Base-by-base conservation (phyloP, 2,113 vertebrate genomes). In the Rattus rattus region DNA sequence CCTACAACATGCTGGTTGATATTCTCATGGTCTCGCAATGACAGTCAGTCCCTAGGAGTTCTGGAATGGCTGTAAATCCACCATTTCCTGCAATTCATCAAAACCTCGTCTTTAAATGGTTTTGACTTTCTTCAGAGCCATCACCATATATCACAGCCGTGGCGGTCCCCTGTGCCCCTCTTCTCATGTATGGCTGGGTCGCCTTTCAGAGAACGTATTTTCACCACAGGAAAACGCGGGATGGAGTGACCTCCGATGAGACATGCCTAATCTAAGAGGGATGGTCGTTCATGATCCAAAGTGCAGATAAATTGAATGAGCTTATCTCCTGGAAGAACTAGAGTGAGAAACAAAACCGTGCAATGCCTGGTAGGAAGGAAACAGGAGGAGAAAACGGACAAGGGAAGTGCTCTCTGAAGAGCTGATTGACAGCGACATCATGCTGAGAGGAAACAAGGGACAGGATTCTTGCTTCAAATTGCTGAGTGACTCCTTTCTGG, bases 11-110 rank as follows among this genome's bases (percentile, higher is more conserved):
- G 83, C 97, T 97, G 93, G 91, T 98, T 98, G 98, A 98, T 98
- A 97, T 98, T 98, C 96, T 98, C 98, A 98, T 98, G 97, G 91
- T 97, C 95, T 73, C 98, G 96, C 76, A 90, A 94, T 98, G 98
- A 98, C 96, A 97, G 97, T 97, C 91, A 90, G 98, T 98, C 98
- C 97, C 97, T 96, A 97, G 98, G 98, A 98, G 96, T 98, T 98
- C 96, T 98, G 98, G 97, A 98, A 98, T 98, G 98, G 95, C 92
- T 98, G 97, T 97, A 98, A 98, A 98, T 97, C 97, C 93, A 28
- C 97, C 96, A 97, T 98, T 99, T 99, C 99, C 99, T 99, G 98
- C 98, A 98, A 99, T 99, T 98, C 98, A 98, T 99, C 99, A 99
- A 98, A 98, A 88, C 90, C 49, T 80, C 72, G 97, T 96, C 91